Evolutionary conservation across 2,888 invertebrate species (phyloP).

Genomic region (Pyrrhosoma nymphula): DNA sequence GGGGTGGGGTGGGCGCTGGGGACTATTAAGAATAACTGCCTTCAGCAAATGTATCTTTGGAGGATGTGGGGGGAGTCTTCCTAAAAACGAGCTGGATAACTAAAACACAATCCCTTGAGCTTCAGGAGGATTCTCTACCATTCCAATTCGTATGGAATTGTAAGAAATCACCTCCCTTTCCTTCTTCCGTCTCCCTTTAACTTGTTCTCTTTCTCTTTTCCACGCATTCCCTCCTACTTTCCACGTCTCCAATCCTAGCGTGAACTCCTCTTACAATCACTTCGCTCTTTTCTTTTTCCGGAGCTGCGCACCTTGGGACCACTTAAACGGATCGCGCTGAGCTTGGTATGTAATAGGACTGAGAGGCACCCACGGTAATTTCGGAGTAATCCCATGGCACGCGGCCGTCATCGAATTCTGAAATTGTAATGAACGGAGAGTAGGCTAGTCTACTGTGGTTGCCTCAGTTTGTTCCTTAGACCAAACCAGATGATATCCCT

Average conservation of each 20-base stretch:
- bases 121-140: no score
- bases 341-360: neutral
- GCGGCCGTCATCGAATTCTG: no score
- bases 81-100: slow-evolving; percentile 32
- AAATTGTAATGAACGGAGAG: no score
- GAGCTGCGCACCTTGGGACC: neutral
- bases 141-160: no score
- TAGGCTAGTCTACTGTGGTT: no score
- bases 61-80: neutral
- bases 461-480: no score
- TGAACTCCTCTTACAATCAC: no score
- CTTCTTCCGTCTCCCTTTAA: neutral
- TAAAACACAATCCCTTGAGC: slow-evolving; percentile 37
- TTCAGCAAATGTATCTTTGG: slow-evolving; percentile 48
- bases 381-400: neutral
- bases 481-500: no score
- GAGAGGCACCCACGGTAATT: neutral
- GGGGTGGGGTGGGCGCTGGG: neutral
- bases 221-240: neutral
- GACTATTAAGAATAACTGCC: slow-evolving; percentile 61
- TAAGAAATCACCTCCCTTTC: neutral
- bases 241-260: no score
- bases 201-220: neutral
- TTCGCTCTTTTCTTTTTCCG: neutral
- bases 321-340: neutral